phyloP scores from a whole-genome alignment of 2,888 invertebrate genomes.

The Stegana nigrithorax region DNA sequence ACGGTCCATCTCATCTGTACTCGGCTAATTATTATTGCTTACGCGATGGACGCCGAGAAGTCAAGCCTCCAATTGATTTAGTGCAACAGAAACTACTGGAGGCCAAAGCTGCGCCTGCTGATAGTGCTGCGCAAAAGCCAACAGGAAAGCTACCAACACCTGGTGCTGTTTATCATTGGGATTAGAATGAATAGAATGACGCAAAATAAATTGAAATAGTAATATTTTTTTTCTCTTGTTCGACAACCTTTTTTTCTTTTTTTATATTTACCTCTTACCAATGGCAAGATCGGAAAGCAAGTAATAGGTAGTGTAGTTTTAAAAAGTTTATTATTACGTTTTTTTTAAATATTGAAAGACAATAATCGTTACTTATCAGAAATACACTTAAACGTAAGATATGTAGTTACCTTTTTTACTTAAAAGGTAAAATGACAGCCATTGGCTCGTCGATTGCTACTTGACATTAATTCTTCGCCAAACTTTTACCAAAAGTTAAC shows the following conservation, averaged over 20 bases:
- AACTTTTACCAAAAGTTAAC: no score
- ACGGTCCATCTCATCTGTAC: slow-evolving; percentile 82
- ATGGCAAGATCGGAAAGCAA: not conserved
- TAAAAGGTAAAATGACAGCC: no score
- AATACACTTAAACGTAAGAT: no score
- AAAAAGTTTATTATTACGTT: not conserved
- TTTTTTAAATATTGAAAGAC: not conserved
- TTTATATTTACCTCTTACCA: no score
- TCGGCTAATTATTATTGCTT: slow-evolving; percentile 86
- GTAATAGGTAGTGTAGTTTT: not conserved
- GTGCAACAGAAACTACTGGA: slow-evolving; percentile 46
- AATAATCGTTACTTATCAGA: no score
- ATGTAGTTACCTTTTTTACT: no score
- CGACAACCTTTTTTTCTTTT: not conserved
- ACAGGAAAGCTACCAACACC: slow-evolving; percentile 71
- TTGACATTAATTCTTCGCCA: no score
- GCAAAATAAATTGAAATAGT: no score
- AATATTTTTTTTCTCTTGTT: slow-evolving; percentile 18
- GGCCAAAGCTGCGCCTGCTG: slow-evolving; percentile 49
- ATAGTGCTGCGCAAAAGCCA: not conserved
- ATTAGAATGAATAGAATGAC: slow-evolving; percentile 62
- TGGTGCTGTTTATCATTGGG: slow-evolving; percentile 72
- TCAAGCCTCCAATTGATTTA: slow-evolving; percentile 68
- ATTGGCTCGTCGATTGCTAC: no score
- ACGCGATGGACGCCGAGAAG: slow-evolving; percentile 86